Evolutionary conservation across 64 coral and sea anemone genomes (phyloP), one percentile per base, ranked within the genome.

Genomic region (Actinia tenebrosa): DNA sequence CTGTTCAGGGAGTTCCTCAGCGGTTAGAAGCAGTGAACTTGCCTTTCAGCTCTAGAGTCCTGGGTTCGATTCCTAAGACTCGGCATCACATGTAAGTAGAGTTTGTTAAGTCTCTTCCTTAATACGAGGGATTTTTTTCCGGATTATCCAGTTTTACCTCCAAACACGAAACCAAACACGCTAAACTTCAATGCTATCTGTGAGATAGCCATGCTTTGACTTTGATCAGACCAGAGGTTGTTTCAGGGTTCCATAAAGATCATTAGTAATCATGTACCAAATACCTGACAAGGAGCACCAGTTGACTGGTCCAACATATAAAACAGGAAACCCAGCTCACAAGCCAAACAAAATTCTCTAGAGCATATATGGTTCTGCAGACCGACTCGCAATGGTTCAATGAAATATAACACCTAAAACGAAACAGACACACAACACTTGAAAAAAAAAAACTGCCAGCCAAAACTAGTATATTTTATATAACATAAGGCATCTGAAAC

Each of bases 261-360:
- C 10, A 72, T 11, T 27, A 50, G 3, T 50, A 4, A 50, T 50
- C 47, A 37, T 8, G 68, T n/a, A 42, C 23, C 13, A 30, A 26
- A 43, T 52, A 99, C 97, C 93, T 99, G 97, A 23, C 93, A 94
- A 7, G 97, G 94, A 72, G 94, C 89, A 47, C 97, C 97, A 59
- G 97, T 83, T 4, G 93, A 95, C 89, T 93, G 83, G 54, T 99
- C 97, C 91, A 99, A 83, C 97, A 99, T 99, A 37, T 99, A 89
- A 64, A 99, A 99, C 25, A 99, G 54, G 53, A 99, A 99, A 3
- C 97, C 93, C 19, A 99, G 75, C 45, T 99, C 97, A 64, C 97
- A 99, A 5, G 97, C 97, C 30, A 99, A 75, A 78, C 97, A 99
- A 71, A 99, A 99, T 85, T 99, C 97, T 13, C 88, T 87, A 53